Percentiles rank a stretch among this genome's conserved stretches.
These are phyloP conservation scores for Limnothrissa miodon DNA, from an alignment of 2,113 vertebrate genomes.

Conservation along the genomic window DNA sequence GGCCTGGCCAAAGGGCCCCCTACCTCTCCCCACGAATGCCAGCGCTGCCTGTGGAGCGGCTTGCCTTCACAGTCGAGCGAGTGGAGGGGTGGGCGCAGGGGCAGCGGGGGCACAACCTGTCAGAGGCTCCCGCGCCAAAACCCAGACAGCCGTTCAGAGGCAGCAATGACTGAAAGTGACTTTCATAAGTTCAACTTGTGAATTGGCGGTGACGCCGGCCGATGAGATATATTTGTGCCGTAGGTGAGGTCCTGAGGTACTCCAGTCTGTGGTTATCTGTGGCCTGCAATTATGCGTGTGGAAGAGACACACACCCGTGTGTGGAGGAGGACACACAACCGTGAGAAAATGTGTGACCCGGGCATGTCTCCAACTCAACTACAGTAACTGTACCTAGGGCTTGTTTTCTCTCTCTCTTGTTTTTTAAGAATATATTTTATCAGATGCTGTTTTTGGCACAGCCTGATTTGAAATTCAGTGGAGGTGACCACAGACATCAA, in stretches of 20 bases:
- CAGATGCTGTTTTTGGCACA: neutral
- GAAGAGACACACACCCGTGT: neutral
- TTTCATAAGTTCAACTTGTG: conserved; percentile 66
- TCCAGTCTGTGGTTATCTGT: neutral
- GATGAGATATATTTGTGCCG: neutral
- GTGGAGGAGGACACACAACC: neutral
- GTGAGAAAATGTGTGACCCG: neutral
- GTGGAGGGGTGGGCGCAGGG: conserved; percentile 62
- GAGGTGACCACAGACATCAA: neutral
- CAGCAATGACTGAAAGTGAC: conserved; percentile 69
- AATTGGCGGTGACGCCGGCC: neutral
- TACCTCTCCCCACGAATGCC: conserved; percentile 54
- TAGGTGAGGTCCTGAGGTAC: neutral
- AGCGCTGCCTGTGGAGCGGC: conserved; percentile 53
- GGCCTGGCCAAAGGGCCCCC: conserved; percentile 45
- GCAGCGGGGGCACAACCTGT: conserved; percentile 71
- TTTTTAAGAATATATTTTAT: neutral
- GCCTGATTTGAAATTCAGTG: neutral
- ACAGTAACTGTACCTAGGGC: neutral
- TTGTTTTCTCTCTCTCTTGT: no score
- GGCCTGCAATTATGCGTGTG: neutral
- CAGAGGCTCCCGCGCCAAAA: conserved; percentile 64
- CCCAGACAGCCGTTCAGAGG: conserved; percentile 66
- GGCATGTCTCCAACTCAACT: neutral
- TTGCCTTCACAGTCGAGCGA: conserved; percentile 53